Conservation (phyloP, 2,888 invertebrate species). For the Sthenelais limicola region DNA sequence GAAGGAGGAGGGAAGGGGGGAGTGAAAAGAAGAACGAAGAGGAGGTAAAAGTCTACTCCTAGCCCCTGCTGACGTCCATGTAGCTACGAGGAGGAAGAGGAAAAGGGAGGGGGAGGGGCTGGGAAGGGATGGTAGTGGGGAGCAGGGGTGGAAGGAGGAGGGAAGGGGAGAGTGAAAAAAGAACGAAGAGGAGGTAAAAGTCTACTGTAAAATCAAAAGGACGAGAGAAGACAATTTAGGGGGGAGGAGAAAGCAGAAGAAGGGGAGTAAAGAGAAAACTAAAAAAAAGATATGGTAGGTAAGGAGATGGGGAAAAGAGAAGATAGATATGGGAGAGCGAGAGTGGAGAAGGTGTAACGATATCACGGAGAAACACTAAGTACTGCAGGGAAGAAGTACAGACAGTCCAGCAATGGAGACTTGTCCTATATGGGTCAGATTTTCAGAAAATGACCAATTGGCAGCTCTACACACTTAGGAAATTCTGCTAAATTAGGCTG, state of each 20-base stretch:
- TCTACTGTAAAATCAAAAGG: not conserved
- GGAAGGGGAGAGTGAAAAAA: not conserved
- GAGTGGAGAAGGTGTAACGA: no score
- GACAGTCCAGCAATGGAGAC: no score
- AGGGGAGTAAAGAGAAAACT: not conserved
- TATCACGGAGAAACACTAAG: no score
- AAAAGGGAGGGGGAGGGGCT: slow-evolving; percentile 3
- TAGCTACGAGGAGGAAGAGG: not conserved
- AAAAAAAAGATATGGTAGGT: no score
- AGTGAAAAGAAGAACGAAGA: not conserved
- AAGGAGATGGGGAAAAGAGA: no score
- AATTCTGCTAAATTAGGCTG: no score
- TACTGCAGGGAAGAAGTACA: no score
- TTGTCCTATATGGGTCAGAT: no score
- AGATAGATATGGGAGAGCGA: no score
- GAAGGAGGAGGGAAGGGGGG: not conserved
- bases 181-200: not conserved
- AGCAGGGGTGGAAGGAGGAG: not conserved
- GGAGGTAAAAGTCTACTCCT: not conserved
- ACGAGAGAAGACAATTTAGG: not conserved
- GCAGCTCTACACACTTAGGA: no score
- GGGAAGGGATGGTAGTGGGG: not conserved
- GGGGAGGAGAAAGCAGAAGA: not conserved
- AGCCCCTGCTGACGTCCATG: not conserved
- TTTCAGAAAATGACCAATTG: no score